Percentiles rank a stretch among this genome's conserved stretches.
These are phyloP conservation scores for Chelidonichthys spinosus DNA, from an alignment of 2,797 vertebrate genomes.

Conservation along the genomic window DNA sequence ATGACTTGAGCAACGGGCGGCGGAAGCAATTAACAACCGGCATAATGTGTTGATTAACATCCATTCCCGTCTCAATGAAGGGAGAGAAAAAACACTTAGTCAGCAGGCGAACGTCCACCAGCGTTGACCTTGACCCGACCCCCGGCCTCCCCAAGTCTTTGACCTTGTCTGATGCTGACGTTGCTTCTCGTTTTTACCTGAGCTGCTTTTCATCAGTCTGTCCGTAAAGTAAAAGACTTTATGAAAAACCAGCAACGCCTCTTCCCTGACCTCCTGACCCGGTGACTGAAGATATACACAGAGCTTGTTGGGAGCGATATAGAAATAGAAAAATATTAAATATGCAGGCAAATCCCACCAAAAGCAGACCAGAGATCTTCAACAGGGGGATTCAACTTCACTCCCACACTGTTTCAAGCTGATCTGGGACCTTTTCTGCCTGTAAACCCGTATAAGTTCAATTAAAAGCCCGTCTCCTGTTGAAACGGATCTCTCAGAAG, in stretches of 20 bases:
- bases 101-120: constrained; percentile 72
- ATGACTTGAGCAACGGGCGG: constrained; percentile 88
- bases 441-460: constrained; percentile 33
- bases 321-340: too few relatives aligned
- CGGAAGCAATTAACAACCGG: constrained; percentile 89
- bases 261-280: too few relatives aligned
- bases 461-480: constrained; percentile 47
- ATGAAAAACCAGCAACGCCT: too few relatives aligned
- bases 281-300: too few relatives aligned
- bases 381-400: too few relatives aligned
- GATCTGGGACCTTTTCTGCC: constrained; percentile 46
- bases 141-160: constrained; percentile 40
- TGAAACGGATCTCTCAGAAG: constrained; percentile 43
- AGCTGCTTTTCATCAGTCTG: too few relatives aligned
- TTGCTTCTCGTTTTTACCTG: too few relatives aligned
- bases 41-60: constrained; percentile 91
- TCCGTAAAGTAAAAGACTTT: too few relatives aligned
- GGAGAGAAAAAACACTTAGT: constrained; percentile 71
- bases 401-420: background rate
- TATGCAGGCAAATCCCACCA: too few relatives aligned
- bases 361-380: too few relatives aligned
- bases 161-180: background rate
- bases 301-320: too few relatives aligned
- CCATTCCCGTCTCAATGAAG: constrained; percentile 82
- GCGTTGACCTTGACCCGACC: constrained; percentile 74